Conservation (phyloP, 2,797 vertebrate genomes). For the Mormyrops attenuatus region DNA sequence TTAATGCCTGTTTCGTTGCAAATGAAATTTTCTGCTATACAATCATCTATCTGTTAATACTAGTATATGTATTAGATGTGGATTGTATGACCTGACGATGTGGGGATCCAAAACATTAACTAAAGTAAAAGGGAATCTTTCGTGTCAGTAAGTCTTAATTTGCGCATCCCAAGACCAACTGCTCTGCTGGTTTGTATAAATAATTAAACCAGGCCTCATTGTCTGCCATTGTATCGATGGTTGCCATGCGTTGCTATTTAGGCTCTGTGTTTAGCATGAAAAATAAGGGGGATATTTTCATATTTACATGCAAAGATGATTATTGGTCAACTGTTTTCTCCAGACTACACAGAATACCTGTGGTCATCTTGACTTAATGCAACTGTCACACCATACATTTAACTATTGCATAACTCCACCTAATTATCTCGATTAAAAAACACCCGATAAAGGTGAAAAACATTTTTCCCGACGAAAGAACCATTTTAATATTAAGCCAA, state of each 20-base stretch:
- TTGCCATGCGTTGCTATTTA: neutral
- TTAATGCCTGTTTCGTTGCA: neutral
- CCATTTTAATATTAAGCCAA: slow-evolving; percentile 43
- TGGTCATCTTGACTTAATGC: neutral
- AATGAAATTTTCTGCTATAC: neutral
- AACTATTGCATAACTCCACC: neutral
- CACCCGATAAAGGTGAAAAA: slow-evolving; percentile 41
- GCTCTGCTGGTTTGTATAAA: neutral
- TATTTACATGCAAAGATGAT: neutral
- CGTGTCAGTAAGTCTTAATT: neutral
- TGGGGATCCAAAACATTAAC: neutral
- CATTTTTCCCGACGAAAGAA: slow-evolving; percentile 48
- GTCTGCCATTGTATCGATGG: neutral
- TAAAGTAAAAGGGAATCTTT: neutral
- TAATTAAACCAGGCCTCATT: neutral
- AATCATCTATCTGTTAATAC: neutral
- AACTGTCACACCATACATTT: neutral
- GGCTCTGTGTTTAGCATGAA: neutral
- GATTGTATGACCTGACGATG: neutral
- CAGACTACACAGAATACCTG: neutral
- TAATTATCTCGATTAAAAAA: slow-evolving; percentile 16
- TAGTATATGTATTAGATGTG: neutral
- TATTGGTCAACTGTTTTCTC: neutral
- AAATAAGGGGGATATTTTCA: slow-evolving; percentile 1
- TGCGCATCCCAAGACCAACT: neutral